phyloP scores from a whole-genome alignment of 2,888 invertebrate species.

The Eupithecia centaureata region DNA sequence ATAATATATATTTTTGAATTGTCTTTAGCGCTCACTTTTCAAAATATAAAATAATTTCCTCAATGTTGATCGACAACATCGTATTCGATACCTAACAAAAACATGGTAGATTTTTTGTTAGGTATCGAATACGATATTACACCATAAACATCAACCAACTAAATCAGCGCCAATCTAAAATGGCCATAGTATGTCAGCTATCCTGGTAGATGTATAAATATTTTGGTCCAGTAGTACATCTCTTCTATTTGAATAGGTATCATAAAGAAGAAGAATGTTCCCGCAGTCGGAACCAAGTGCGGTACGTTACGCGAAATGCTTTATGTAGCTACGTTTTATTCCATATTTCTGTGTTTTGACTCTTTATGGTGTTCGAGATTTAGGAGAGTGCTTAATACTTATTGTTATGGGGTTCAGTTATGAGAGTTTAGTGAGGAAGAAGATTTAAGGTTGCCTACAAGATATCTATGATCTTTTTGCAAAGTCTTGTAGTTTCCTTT shows the following conservation, averaged over 20 bases:
- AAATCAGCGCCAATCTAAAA: background rate
- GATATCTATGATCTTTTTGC: background rate
- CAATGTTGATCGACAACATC: background rate
- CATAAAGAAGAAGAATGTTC: constrained; percentile 79
- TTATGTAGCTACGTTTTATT: constrained; percentile 58
- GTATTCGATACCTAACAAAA: background rate
- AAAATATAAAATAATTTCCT: background rate
- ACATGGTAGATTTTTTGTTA: too few relatives aligned
- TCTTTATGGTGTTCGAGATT: constrained; percentile 39
- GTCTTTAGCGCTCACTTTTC: background rate
- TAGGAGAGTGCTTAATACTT: constrained; percentile 24
- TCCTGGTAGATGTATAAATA: background rate
- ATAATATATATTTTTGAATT: too few relatives aligned
- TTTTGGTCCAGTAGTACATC: constrained; percentile 12
- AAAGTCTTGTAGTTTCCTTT: background rate
- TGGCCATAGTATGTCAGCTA: background rate
- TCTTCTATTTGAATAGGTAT: constrained; percentile 55
- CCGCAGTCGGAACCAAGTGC: constrained; percentile 62
- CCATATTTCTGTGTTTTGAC: constrained; percentile 57
- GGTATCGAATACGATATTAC: too few relatives aligned
- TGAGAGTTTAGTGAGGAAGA: constrained; percentile 3
- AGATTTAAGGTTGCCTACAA: background rate
- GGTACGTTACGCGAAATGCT: constrained; percentile 44
- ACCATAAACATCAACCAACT: background rate
- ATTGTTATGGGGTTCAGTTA: constrained; percentile 16